Base-by-base conservation (phyloP, 2,113 vertebrate species). In the Oryzias javanicus region DNA sequence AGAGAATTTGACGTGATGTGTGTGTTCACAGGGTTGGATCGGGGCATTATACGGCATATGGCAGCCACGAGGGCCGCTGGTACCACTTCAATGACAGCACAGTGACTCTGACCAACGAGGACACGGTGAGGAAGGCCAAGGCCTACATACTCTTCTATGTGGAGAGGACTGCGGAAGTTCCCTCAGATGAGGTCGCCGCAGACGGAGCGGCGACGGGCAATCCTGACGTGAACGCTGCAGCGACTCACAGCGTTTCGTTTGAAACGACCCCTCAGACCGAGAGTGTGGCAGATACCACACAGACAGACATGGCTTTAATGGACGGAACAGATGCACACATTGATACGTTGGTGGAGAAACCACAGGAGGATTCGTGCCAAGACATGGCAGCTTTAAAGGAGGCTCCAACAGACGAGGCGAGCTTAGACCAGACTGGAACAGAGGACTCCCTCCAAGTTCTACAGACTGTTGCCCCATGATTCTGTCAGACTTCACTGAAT, bases 1-100 rank as follows among this genome's bases (percentile, higher is more conserved):
- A 64, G 17, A 60, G 18, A 35, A 10, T 14, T 6, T 72, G 67
- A 76, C 65, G 4, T 40, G 17, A 78, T 70, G 7, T 27, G 18
- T 61, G 18, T 64, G 52, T 70, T 76, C 14, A 17, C 86, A 98
- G 96, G 24, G 95, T 98, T 1, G 97, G 96, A 72, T 98, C 97
- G 0, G 97, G 97, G 51, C 97, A 98, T 89, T 99, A 99, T 74
- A 99, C 97, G 0, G 96, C 96, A 0, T 99, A 98, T 0, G 96
- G 95, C 15, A 88, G 90, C 18, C 95, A 98, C 0, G 93, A 96
- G 72, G 94, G 93, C 35, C 90, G 87, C 64, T 99, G 97, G 97
- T 99, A 95, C 91, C 97, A 98, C 71, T 99, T 99, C 90, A 99
- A 99, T 1, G 97, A 99, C 92, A 96, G 97, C 78, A 99, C 97